Evolutionary conservation across 2,797 vertebrate species (phyloP).

Genomic region (Chaenodraco wilsoni): DNA sequence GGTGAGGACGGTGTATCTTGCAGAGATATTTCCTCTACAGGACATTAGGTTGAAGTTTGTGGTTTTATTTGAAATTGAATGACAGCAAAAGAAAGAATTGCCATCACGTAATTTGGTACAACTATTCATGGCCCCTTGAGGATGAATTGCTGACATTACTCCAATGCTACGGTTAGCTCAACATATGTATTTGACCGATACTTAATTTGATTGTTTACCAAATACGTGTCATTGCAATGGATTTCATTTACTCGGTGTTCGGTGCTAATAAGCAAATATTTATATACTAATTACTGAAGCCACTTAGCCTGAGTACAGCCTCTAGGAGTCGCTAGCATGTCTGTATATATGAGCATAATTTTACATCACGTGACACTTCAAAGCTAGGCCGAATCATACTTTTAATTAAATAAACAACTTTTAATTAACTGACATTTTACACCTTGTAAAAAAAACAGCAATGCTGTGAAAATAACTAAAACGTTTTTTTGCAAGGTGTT

Average conservation of each 20-base stretch:
- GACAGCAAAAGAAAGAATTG: not conserved
- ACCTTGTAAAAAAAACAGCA: not conserved
- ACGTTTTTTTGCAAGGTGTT: not conserved
- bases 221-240: no score
- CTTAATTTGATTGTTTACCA: no score
- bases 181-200: no score
- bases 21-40: not conserved
- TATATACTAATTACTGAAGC: no score
- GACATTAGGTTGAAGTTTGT: not conserved
- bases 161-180: no score
- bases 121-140: not conserved
- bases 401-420: not conserved
- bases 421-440: not conserved
- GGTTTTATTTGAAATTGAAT: not conserved
- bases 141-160: constrained; percentile 1
- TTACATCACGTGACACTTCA: not conserved
- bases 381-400: not conserved
- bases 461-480: no score
- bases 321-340: not conserved
- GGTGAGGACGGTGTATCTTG: not conserved
- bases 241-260: not conserved
- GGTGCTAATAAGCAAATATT: not conserved
- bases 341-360: not conserved
- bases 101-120: not conserved
- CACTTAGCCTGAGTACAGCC: not conserved